These are phyloP conservation scores for Stenichneumon culpator DNA, from an alignment of 2,888 invertebrate genomes.

Conservation along the genomic window DNA sequence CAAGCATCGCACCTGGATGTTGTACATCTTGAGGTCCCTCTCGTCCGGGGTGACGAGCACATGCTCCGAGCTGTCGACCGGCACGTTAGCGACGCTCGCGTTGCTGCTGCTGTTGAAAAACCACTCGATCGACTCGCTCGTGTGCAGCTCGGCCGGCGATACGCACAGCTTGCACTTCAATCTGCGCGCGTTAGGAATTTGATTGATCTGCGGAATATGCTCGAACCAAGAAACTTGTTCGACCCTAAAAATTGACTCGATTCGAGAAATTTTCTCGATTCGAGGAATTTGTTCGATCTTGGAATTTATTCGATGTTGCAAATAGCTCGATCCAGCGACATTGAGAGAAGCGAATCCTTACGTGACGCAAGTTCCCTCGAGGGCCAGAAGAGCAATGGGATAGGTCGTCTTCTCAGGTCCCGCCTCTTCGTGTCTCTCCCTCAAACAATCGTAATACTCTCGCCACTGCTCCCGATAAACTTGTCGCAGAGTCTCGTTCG, in stretches of 20 bases:
- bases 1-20: constrained; percentile 83
- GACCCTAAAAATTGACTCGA: no score
- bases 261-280: neutral
- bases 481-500: constrained; percentile 82
- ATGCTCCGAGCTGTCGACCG: constrained; percentile 85
- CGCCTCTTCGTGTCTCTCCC: constrained; percentile 80
- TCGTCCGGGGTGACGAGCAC: constrained; percentile 84
- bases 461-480: constrained; percentile 86
- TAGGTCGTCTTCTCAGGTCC: constrained; percentile 81
- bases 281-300: neutral
- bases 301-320: neutral
- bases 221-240: neutral
- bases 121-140: constrained; percentile 85
- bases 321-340: neutral
- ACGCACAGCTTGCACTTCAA: constrained; percentile 86
- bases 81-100: constrained; percentile 76
- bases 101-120: constrained; percentile 80
- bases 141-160: constrained; percentile 85
- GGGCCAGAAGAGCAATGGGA: constrained; percentile 83
- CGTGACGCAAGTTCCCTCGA: constrained; percentile 86
- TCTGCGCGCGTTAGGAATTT: constrained; percentile 76
- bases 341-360: constrained; percentile 68
- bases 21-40: constrained; percentile 86
- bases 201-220: neutral
- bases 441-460: constrained; percentile 86